These are phyloP conservation scores for Corythucha ciliata DNA, from an alignment of 2,888 invertebrate genomes.

Conservation along the genomic window DNA sequence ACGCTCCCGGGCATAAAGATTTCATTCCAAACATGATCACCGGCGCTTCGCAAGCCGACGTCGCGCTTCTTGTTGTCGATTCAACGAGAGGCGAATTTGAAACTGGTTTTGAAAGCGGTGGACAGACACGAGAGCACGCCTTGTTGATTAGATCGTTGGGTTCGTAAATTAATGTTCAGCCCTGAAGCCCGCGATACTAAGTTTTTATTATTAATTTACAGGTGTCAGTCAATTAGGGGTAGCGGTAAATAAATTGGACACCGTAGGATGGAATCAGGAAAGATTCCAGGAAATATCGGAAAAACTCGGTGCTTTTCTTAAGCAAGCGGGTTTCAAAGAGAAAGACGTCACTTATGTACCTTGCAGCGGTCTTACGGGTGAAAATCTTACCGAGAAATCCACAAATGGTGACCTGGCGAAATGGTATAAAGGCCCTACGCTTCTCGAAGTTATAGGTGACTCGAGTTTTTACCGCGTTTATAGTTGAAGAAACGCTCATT, in stretches of 20 bases:
- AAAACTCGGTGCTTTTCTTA: slow-evolving; percentile 72
- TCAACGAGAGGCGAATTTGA: slow-evolving; percentile 96
- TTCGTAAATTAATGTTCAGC: too few relatives aligned
- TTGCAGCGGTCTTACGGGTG: slow-evolving; percentile 92
- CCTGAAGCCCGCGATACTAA: slow-evolving; percentile 24
- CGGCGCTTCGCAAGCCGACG: slow-evolving; percentile 97
- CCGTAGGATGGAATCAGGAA: slow-evolving; percentile 82
- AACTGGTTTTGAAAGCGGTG: slow-evolving; percentile 95
- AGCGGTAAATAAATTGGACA: slow-evolving; percentile 95
- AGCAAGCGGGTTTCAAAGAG: slow-evolving; percentile 86
- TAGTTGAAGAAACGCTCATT: neutral
- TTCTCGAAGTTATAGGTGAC: slow-evolving; percentile 74
- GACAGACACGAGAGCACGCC: slow-evolving; percentile 96
- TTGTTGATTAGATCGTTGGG: slow-evolving; percentile 73
- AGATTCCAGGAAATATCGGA: slow-evolving; percentile 81
- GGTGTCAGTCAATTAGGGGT: slow-evolving; percentile 92
- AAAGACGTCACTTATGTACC: slow-evolving; percentile 81
- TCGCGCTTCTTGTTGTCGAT: slow-evolving; percentile 91
- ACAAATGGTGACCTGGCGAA: slow-evolving; percentile 49
- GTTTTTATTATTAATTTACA: slow-evolving; percentile 38
- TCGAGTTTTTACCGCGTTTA: slow-evolving; percentile 13
- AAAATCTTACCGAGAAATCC: slow-evolving; percentile 66
- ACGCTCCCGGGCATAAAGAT: slow-evolving; percentile 98
- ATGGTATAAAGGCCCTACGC: slow-evolving; percentile 75
- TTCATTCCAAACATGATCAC: slow-evolving; percentile 99